phyloP scores from a whole-genome alignment of 2,888 invertebrate species.

The Drosophila algonquin region DNA sequence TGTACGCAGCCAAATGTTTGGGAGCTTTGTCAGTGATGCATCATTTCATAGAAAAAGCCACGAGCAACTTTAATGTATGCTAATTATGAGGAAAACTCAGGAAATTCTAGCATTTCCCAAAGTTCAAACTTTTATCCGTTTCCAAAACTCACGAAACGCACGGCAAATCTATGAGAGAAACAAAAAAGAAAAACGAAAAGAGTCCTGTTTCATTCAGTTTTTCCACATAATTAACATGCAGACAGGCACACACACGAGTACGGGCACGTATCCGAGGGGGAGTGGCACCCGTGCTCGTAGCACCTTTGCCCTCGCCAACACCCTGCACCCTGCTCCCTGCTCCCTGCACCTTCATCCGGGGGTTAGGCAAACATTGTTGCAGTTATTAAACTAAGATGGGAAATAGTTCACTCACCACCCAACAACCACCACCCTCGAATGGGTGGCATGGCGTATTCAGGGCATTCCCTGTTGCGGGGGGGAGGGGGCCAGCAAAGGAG shows the following conservation, averaged over 20 bases:
- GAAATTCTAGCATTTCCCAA: too few species aligned
- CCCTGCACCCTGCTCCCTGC: not conserved
- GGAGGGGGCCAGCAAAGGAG: not conserved
- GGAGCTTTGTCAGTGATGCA: not conserved
- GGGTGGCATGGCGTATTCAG: not conserved
- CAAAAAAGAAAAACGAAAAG: not conserved
- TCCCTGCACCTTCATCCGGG: constrained; percentile 17
- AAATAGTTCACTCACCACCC: constrained; percentile 49
- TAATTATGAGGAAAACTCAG: not conserved
- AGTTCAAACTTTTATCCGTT: too few species aligned
- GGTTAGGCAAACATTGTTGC: constrained; percentile 71
- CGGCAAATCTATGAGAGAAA: too few species aligned
- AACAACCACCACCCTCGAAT: constrained; percentile 3
- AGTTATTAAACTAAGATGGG: constrained; percentile 64
- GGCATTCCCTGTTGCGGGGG: too few species aligned
- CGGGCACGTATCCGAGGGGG: not conserved
- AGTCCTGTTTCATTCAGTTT: constrained; percentile 43
- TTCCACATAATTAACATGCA: constrained; percentile 77
- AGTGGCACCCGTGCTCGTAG: not conserved
- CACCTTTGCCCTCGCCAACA: constrained; percentile 3
- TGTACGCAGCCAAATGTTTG: not conserved
- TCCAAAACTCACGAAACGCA: not conserved
- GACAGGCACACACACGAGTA: constrained; percentile 41
- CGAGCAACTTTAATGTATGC: not conserved
- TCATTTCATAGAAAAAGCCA: too few species aligned